A percentile compares a stretch with the other conserved stretches of the same genome.
Conservation (phyloP, 2,888 invertebrate species). For the Netelia inedita region DNA sequence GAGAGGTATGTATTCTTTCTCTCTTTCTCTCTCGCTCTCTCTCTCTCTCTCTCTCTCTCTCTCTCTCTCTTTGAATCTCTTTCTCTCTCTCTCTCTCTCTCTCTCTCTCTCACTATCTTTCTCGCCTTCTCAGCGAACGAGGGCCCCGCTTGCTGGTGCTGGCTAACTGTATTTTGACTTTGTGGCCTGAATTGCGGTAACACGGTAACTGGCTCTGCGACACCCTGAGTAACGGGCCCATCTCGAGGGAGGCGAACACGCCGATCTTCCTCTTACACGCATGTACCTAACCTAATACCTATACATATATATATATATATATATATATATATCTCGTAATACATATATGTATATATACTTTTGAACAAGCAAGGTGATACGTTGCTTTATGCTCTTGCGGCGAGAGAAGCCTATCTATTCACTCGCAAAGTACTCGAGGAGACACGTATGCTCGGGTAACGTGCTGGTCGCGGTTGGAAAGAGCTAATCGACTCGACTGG, state of each 20-base stretch:
- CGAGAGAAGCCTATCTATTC: conserved; percentile 49
- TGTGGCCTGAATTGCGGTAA: conserved; percentile 86
- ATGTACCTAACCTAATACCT: conserved; percentile 31
- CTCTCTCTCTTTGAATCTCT: conserved; percentile 30
- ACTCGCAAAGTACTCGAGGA: conserved; percentile 26
- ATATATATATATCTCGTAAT: neutral
- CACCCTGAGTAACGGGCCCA: conserved; percentile 83
- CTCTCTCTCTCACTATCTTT: conserved; percentile 24
- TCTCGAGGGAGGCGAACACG: conserved; percentile 68
- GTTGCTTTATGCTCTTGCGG: conserved; percentile 26
- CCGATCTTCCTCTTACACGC: conserved; percentile 54
- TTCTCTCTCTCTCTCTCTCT: conserved; percentile 24
- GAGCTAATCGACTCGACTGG: conserved; percentile 46
- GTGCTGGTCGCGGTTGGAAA: conserved; percentile 20
- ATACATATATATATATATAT: conserved; percentile 11
- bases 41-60: conserved; percentile 29
- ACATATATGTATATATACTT: neutral
- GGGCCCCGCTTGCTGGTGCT: conserved; percentile 77
- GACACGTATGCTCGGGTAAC: neutral
- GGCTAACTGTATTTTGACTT: conserved; percentile 85
- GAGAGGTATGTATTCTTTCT: conserved; percentile 29
- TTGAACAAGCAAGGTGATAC: conserved; percentile 1
- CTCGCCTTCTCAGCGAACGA: conserved; percentile 68
- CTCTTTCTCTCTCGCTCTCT: conserved; percentile 23
- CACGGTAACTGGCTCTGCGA: conserved; percentile 85